A percentile compares a stretch with the other conserved stretches of the same genome.
Evolutionary conservation across 1,140 invertebrate genomes (phyloP).

Genomic region (Drosophila asahinai): DNA sequence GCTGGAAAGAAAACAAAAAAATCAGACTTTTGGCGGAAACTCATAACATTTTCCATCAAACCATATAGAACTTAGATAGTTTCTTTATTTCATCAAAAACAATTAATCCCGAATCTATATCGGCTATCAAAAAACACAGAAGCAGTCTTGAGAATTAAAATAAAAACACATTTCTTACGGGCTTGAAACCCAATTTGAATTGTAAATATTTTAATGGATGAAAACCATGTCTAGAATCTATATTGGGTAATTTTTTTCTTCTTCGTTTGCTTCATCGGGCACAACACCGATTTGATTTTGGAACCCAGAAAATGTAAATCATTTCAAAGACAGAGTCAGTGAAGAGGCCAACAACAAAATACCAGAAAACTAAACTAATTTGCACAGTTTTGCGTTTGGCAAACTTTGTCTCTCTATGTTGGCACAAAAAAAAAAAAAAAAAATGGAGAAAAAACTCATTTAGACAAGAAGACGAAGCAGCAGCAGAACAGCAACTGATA

Average conservation of each 20-base stretch:
- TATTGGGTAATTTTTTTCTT: background rate
- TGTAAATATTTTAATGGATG: slow-evolving; percentile 14
- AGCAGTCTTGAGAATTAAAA: background rate
- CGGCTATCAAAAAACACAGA: background rate
- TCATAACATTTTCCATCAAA: too few relatives aligned
- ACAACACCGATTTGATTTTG: slow-evolving; percentile 38
- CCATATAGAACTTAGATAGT: too few relatives aligned
- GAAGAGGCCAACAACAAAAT: slow-evolving; percentile 16
- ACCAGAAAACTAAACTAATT: slow-evolving; percentile 73
- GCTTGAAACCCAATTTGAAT: background rate
- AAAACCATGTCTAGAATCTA: background rate
- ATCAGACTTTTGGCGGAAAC: too few relatives aligned
- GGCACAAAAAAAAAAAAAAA: slow-evolving; percentile 7
- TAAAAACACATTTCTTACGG: background rate
- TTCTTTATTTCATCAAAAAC: background rate
- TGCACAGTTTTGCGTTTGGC: slow-evolving; percentile 68
- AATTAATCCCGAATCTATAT: background rate
- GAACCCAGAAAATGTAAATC: slow-evolving; percentile 65
- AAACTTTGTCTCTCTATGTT: slow-evolving; percentile 63
- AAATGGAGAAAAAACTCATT: slow-evolving; percentile 56
- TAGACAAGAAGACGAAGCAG: slow-evolving; percentile 47
- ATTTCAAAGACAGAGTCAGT: slow-evolving; percentile 36
- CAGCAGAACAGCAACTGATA: slow-evolving; percentile 39
- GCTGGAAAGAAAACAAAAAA: too few relatives aligned
- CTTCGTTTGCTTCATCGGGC: slow-evolving; percentile 3